Evolutionary conservation across 2,797 vertebrate genomes (phyloP).

Genomic region (Podargus strigoides): DNA sequence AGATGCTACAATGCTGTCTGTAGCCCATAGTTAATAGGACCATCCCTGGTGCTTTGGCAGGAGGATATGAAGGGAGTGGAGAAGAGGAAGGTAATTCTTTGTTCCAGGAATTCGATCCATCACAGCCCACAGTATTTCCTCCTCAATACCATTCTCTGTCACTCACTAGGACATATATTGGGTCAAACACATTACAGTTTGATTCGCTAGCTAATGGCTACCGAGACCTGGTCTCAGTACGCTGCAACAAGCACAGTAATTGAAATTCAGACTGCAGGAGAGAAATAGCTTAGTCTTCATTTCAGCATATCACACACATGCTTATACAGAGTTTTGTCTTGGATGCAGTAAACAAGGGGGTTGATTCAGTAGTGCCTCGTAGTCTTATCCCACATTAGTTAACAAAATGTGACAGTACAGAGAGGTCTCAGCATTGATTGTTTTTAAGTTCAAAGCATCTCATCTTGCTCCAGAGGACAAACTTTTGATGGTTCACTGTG

Average conservation of each 20-base stretch:
- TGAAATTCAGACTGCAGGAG: constrained; percentile 37
- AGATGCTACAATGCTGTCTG: background rate
- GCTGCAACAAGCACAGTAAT: constrained; percentile 8
- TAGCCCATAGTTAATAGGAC: background rate
- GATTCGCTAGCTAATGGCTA: constrained; percentile 28
- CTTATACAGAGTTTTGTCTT: background rate
- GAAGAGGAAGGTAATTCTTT: constrained; percentile 33
- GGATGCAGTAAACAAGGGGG: background rate
- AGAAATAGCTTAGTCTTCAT: constrained; percentile 37
- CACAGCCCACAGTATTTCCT: background rate
- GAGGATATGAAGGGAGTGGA: background rate
- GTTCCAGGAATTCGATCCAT: constrained; percentile 21
- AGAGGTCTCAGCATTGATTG: background rate
- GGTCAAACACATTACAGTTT: constrained; percentile 20
- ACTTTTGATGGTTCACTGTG: background rate
- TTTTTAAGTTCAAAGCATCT: background rate
- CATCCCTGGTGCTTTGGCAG: background rate
- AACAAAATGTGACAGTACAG: background rate
- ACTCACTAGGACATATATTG: constrained; percentile 3
- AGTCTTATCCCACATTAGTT: background rate
- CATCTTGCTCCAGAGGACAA: background rate
- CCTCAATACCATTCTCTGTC: constrained; percentile 23
- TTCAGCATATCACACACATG: background rate
- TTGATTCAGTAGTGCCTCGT: background rate
- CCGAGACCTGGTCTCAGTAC: background rate